Base-by-base conservation (phyloP, 2,113 vertebrate species). In the Xiphorhynchus elegans region DNA sequence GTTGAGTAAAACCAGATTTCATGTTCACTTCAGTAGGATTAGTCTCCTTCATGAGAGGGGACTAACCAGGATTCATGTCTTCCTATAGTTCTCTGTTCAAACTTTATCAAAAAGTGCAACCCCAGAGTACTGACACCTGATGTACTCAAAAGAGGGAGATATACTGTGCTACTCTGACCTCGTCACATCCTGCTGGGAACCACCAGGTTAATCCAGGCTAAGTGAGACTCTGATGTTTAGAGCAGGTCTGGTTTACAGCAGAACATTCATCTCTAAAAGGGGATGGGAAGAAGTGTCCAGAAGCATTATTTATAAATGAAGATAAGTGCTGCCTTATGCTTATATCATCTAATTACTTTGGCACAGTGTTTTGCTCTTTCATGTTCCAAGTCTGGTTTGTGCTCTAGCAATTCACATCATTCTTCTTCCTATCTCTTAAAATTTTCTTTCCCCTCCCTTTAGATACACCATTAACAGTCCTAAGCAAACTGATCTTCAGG, bases 291-390 rank as follows among this genome's bases (percentile, higher is more conserved):
- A 89, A 94, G 87, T 56, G 82, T 87, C 50, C 82, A 94, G 93
- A 95, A 95, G 82, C 18, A 0, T 96, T 97, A 93, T 96, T 97
- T 97, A 95, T 92, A 96, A 89, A 93, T 16, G 62, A 76, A 96
- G 86, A 97, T 97, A 97, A 92, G 90, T 33, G 64, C 76, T 80
- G 90, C 80, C 70, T 95, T 95, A 37, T 83, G 93, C 93, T 96
- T 97, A 86, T 93, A 93, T 96, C 93, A 91, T 96, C 76, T 94
- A 96, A 95, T 96, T 95, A 72, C 90, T 95, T 94, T 97, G 95
- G 95, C 94, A 94, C 17, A 40, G 47, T 4, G 1, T 37, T 90
- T 52, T 1, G 0, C 62, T 85, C 80, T 96, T 97, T 95, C 90
- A 91, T 91, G 85, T 82, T 97, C 87, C 87, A 90, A 84, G 66